phyloP scores from a whole-genome alignment of 2,888 invertebrate genomes.

The Colostygia pectinataria region DNA sequence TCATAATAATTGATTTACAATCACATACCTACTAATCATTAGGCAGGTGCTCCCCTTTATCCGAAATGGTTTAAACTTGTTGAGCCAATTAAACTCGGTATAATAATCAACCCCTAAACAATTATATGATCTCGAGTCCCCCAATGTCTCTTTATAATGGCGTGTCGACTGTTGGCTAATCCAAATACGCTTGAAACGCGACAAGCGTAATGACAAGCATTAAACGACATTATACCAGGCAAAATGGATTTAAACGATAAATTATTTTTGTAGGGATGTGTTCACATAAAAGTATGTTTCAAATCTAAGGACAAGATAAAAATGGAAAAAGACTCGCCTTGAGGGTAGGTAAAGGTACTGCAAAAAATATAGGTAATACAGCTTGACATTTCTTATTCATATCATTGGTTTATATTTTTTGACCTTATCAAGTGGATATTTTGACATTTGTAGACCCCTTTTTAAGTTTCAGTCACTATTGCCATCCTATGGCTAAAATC shows the following conservation, averaged over 20 bases:
- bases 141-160: constrained; percentile 62
- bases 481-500: no score
- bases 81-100: constrained; percentile 72
- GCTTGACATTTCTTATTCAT: no score
- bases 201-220: constrained; percentile 36
- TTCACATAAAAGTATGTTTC: not conserved
- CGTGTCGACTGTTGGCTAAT: constrained; percentile 59
- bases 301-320: not conserved
- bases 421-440: no score
- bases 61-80: constrained; percentile 66
- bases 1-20: constrained; percentile 8
- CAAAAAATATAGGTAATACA: no score
- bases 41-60: constrained; percentile 48
- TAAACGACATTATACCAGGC: constrained; percentile 39
- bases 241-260: constrained; percentile 38
- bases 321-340: not conserved
- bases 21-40: constrained; percentile 37
- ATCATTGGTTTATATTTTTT: no score
- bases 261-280: constrained; percentile 21
- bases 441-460: no score
- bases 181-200: constrained; percentile 45
- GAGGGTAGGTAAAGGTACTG: no score
- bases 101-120: constrained; percentile 71
- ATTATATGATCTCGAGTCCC: constrained; percentile 67
- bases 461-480: no score